Evolutionary conservation across 2,113 vertebrate species (phyloP).

Genomic region (Lophotis ruficrista): DNA sequence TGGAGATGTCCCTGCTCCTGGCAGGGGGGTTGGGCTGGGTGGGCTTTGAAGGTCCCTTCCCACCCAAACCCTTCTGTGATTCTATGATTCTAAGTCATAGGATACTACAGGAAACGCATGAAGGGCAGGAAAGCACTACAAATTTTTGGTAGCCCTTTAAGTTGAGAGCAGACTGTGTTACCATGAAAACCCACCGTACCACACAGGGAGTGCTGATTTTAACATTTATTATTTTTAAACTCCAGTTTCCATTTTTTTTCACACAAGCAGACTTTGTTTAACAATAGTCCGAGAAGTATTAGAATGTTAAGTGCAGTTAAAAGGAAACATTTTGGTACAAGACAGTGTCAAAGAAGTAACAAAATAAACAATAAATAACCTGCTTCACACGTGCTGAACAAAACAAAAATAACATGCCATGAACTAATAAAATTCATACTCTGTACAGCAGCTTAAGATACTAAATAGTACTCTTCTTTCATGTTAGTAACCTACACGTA

Average conservation of each 20-base stretch:
- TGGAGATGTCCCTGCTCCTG: no score
- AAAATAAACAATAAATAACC: constrained; percentile 59
- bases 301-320: background rate
- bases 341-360: background rate
- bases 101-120: background rate
- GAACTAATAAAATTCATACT: background rate
- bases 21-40: no score
- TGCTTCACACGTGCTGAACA: background rate
- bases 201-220: background rate
- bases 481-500: background rate
- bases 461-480: background rate
- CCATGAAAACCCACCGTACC: background rate
- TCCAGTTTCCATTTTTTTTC: background rate
- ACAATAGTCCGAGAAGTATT: background rate
- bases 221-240: background rate
- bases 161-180: background rate
- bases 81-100: no score
- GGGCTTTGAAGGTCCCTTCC: no score
- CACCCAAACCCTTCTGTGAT: no score
- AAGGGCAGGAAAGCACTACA: background rate
- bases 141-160: background rate
- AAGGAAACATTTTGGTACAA: background rate
- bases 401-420: background rate
- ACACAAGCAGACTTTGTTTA: background rate
- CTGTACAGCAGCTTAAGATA: background rate